These are phyloP conservation scores for Dipodomys stephensi DNA, from an alignment of 2,113 vertebrate species.

Conservation along the genomic window DNA sequence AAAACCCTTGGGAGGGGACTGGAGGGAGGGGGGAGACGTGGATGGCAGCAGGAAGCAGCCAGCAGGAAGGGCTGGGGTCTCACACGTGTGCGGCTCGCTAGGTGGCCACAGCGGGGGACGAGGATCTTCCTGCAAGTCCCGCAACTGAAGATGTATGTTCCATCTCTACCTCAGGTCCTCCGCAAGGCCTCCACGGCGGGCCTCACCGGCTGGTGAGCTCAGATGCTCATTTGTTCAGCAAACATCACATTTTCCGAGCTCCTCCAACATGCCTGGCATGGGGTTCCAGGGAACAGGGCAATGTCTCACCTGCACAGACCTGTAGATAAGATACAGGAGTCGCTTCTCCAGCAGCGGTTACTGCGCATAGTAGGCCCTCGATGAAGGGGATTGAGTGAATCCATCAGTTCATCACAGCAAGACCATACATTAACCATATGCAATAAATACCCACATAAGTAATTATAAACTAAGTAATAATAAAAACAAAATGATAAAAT, in stretches of 20 bases:
- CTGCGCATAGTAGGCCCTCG: rapidly evolving
- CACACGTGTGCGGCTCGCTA: rapidly evolving
- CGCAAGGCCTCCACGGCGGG: background rate
- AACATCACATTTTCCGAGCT: rapidly evolving
- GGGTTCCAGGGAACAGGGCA: rapidly evolving
- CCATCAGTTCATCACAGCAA: rapidly evolving
- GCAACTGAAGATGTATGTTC: rapidly evolving
- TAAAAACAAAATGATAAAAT: too few relatives aligned
- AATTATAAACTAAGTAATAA: background rate
- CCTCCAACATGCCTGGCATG: background rate
- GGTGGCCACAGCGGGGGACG: rapidly evolving
- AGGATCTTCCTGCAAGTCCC: background rate
- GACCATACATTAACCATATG: background rate
- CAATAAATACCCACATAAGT: too few relatives aligned
- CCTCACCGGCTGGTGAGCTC: rapidly evolving
- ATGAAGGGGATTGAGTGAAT: rapidly evolving
- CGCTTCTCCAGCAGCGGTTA: rapidly evolving
- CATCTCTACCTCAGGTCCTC: background rate
- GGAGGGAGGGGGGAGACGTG: too few relatives aligned
- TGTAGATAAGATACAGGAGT: too few relatives aligned
- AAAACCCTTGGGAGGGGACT: too few relatives aligned
- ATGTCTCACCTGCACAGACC: too few relatives aligned
- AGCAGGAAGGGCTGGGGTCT: too few relatives aligned
- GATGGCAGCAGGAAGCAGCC: background rate
- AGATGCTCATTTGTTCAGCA: background rate